Percentiles rank a stretch among this genome's conserved stretches.
Evolutionary conservation across 2,113 vertebrate genomes (phyloP).

Genomic region (Passer montanus): DNA sequence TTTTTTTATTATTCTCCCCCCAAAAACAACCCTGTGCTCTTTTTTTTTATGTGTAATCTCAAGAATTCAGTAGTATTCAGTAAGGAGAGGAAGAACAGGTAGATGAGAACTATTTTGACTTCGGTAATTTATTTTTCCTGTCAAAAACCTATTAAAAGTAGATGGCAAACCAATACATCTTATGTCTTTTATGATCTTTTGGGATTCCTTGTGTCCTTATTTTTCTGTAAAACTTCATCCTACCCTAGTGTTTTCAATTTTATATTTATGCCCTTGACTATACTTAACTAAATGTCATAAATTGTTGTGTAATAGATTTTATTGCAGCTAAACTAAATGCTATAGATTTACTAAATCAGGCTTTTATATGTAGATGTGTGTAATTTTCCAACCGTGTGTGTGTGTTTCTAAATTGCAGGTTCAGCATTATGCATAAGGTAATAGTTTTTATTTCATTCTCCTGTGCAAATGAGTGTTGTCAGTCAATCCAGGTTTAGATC

Average conservation of each 20-base stretch:
- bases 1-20: background rate
- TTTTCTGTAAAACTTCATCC: background rate
- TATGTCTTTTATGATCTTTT: background rate
- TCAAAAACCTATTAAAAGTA: background rate
- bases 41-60: background rate
- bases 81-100: background rate
- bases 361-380: background rate
- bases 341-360: background rate
- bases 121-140: background rate
- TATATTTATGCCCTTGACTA: background rate
- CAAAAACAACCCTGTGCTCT: rapidly evolving
- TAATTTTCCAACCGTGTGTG: background rate
- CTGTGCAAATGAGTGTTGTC: background rate
- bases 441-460: background rate
- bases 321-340: background rate
- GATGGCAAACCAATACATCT: background rate
- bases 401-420: background rate
- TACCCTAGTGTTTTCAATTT: background rate
- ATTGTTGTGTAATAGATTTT: background rate
- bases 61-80: too few species aligned
- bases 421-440: background rate
- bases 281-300: background rate
- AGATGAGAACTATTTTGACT: background rate
- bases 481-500: background rate
- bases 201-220: background rate